Evolutionary conservation across 2,888 invertebrate genomes (phyloP).

Genomic region (Timandra comae): DNA sequence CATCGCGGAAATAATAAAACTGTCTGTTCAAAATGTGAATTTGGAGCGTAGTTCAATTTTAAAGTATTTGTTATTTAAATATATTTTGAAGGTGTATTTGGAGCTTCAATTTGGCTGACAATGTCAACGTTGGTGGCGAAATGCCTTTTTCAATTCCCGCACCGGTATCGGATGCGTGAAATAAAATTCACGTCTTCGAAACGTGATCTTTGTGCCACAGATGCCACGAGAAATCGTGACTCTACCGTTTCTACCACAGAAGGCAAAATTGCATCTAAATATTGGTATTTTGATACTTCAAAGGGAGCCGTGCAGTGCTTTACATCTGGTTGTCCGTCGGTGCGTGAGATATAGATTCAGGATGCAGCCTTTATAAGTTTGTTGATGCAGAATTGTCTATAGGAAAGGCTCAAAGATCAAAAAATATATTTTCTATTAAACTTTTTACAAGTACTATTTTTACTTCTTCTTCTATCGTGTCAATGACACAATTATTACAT

Average conservation of each 20-base stretch:
- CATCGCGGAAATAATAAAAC: too few species aligned
- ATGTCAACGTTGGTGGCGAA: slow-evolving; percentile 22
- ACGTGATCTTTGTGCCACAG: slow-evolving; percentile 41
- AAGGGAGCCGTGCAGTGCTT: slow-evolving; percentile 3
- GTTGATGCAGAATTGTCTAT: background rate
- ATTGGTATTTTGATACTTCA: slow-evolving; percentile 26
- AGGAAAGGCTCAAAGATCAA: too few species aligned
- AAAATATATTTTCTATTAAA: too few species aligned
- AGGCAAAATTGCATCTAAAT: slow-evolving; percentile 24
- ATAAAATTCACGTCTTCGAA: slow-evolving; percentile 43
- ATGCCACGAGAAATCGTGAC: slow-evolving; percentile 30
- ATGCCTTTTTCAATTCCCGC: slow-evolving; percentile 39
- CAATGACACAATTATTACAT: too few species aligned
- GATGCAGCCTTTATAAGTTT: background rate
- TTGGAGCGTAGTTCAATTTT: too few species aligned
- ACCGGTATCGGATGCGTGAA: slow-evolving; percentile 40
- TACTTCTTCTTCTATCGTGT: too few species aligned
- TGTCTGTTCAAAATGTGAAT: too few species aligned
- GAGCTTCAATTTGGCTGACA: background rate
- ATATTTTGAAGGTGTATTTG: too few species aligned
- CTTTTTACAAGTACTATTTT: too few species aligned
- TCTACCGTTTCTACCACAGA: slow-evolving; percentile 15
- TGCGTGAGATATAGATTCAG: too few species aligned
- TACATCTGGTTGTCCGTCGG: too few species aligned
- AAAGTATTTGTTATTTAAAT: too few species aligned